Percentiles rank a stretch among this genome's conserved stretches.
Conservation (phyloP, 2,797 vertebrate species). For the Prunella strophiata region DNA sequence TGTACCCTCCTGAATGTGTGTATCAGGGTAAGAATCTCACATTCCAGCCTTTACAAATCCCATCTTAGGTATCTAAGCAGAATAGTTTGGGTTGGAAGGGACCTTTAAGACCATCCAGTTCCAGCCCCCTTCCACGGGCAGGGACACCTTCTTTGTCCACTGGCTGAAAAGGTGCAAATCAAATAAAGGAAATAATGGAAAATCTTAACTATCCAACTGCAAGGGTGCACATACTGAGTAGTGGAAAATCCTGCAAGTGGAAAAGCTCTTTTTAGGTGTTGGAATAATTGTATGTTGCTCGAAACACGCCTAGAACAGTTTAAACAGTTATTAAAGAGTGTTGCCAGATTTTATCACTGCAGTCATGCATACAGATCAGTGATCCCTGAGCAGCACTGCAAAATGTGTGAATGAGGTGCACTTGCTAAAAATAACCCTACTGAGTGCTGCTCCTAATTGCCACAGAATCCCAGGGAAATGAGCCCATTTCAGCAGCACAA, state of each 20-base stretch:
- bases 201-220: conserved; percentile 67
- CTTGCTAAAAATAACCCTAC: conserved; percentile 73
- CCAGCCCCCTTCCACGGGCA: neutral
- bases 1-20: neutral
- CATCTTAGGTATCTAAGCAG: neutral
- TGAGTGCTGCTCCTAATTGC: neutral
- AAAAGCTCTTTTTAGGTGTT: conserved; percentile 78
- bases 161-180: neutral
- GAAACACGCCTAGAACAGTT: conserved; percentile 77
- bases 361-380: conserved; percentile 75
- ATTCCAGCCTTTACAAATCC: neutral
- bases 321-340: conserved; percentile 80
- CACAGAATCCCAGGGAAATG: neutral
- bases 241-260: conserved; percentile 84
- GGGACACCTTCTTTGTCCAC: neutral
- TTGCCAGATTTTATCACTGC: conserved; percentile 83
- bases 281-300: conserved; percentile 83
- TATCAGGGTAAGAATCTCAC: neutral
- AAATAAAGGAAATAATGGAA: conserved; percentile 78
- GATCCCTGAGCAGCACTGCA: conserved; percentile 67
- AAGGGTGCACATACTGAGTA: conserved; percentile 77
- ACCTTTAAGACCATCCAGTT: neutral
- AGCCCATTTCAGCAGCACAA: neutral
- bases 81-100: neutral
- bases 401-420: conserved; percentile 44